Conservation (phyloP, 1,140 invertebrate species). For the Dreissena polymorpha region DNA sequence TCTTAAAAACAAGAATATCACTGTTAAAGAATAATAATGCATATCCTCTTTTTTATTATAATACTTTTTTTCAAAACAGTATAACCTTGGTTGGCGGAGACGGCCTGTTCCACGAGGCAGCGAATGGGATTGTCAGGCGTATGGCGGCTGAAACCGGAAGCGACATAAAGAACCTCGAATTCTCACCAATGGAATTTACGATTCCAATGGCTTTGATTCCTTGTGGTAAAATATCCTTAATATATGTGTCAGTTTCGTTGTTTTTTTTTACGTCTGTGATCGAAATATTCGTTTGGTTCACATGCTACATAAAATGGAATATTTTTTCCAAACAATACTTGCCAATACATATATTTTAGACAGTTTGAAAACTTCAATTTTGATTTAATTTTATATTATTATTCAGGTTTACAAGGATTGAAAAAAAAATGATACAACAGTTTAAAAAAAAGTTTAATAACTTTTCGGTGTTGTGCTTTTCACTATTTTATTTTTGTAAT, state of each 20-base stretch:
- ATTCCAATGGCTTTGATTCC: constrained; percentile 25
- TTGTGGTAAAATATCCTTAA: constrained; percentile 22
- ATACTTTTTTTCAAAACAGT: neutral
- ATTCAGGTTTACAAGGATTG: neutral
- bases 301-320: neutral
- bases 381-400: neutral
- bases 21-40: too few relatives aligned
- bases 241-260: neutral
- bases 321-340: neutral
- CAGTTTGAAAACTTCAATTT: neutral
- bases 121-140: constrained; percentile 20
- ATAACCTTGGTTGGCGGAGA: constrained; percentile 32
- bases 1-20: neutral
- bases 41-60: neutral
- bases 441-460: neutral
- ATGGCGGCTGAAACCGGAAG: constrained; percentile 6
- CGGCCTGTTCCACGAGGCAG: constrained; percentile 39
- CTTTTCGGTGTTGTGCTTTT: neutral
- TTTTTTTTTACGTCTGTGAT: neutral
- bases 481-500: neutral
- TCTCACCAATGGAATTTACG: neutral
- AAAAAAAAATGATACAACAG: neutral
- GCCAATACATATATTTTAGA: neutral
- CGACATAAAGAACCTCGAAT: constrained; percentile 20
- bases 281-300: neutral